Conservation (phyloP, 1,140 invertebrate species). For the Aphis gossypii region DNA sequence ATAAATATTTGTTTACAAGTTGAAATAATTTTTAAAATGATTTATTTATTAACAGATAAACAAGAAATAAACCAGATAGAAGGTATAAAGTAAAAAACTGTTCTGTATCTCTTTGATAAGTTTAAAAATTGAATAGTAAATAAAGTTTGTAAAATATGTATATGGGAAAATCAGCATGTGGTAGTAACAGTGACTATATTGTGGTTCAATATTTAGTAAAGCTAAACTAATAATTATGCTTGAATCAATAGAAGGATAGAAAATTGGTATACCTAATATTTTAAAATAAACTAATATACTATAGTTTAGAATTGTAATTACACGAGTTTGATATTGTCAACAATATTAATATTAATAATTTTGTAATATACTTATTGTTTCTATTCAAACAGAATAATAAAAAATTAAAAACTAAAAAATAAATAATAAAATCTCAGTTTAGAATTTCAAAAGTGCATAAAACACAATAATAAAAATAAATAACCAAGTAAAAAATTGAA, state of each 20-base stretch:
- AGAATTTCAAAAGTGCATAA: neutral
- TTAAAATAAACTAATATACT: neutral
- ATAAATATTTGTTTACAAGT: neutral
- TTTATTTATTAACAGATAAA: neutral
- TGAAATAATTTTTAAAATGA: neutral
- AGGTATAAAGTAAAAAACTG: neutral
- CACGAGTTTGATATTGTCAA: neutral
- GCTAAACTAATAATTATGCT: neutral
- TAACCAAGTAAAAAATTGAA: neutral
- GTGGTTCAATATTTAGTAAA: neutral
- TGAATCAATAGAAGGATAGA: neutral
- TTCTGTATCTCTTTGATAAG: neutral
- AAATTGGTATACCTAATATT: neutral
- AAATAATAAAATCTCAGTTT: neutral
- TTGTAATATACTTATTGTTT: neutral
- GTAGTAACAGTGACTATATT: neutral
- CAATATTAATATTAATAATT: neutral
- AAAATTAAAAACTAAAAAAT: too few relatives aligned
- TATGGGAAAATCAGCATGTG: constrained; percentile 23
- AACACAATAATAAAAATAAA: neutral
- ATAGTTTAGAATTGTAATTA: neutral
- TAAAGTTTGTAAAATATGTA: neutral
- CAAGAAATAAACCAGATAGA: neutral
- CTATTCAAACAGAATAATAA: neutral
- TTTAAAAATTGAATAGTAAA: neutral